These are phyloP conservation scores for Lucifuga dentata DNA, from an alignment of 2,113 vertebrate species.

Conservation along the genomic window DNA sequence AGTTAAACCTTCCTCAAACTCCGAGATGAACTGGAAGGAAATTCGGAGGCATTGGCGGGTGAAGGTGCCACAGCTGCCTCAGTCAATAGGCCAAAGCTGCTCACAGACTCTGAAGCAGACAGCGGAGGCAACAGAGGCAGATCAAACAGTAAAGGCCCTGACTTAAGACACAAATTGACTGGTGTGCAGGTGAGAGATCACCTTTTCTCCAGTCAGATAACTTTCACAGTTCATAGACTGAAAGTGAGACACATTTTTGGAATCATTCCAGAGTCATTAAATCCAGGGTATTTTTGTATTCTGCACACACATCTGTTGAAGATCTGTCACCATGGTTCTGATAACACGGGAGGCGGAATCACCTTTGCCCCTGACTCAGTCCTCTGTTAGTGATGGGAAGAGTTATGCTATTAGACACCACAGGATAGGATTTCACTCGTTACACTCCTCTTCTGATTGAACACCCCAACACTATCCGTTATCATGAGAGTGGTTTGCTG, in stretches of 20 bases:
- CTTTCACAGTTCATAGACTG: conserved; percentile 70
- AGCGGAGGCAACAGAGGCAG: conserved; percentile 36
- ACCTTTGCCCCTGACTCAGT: conserved; percentile 57
- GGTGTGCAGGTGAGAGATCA: conserved; percentile 34
- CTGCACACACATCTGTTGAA: conserved; percentile 42
- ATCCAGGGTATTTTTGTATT: conserved; percentile 56
- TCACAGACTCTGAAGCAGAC: conserved; percentile 48
- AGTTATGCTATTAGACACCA: conserved; percentile 68
- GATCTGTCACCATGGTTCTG: conserved; percentile 58
- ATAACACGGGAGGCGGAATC: conserved; percentile 57
- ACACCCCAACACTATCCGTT: conserved; percentile 57
- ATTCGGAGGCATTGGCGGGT: conserved; percentile 27
- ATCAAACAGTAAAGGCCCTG: conserved; percentile 72
- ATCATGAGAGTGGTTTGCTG: conserved; percentile 59
- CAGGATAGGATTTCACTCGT: conserved; percentile 65
- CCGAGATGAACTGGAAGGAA: conserved; percentile 58
- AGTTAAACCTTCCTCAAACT: conserved; percentile 30
- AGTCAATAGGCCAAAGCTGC: conserved; percentile 73
- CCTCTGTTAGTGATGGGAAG: conserved; percentile 48
- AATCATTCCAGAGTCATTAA: conserved; percentile 68
- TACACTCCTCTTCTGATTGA: conserved; percentile 69
- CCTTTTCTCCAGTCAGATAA: conserved; percentile 56
- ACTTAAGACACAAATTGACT: conserved; percentile 71
- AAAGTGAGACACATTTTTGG: conserved; percentile 59
- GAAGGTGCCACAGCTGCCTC: conserved; percentile 45